Percentiles rank a stretch among this genome's conserved stretches.
Evolutionary conservation across 2,113 vertebrate species (phyloP).

Genomic region (Drymodes brunneopygia): DNA sequence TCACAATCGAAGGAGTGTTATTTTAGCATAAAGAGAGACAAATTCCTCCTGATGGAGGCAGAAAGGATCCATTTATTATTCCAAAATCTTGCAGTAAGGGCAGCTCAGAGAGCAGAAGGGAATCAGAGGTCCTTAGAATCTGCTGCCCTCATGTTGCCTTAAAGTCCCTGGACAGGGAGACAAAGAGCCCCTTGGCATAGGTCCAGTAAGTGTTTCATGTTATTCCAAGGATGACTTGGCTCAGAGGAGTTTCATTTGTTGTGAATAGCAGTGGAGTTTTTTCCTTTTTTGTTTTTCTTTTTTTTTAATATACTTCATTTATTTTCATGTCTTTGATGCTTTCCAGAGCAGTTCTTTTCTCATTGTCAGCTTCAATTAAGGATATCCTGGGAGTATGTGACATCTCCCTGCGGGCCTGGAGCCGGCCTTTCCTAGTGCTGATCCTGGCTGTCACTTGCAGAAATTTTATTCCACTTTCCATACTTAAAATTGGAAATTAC

Average conservation of each 20-base stretch:
- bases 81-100: neutral
- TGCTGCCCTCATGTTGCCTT: neutral
- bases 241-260: neutral
- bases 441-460: neutral
- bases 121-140: neutral
- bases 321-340: neutral
- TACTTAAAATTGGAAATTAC: neutral
- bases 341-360: constrained; percentile 13
- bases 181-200: neutral
- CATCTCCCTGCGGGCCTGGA: neutral
- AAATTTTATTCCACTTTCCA: neutral
- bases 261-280: neutral
- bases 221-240: constrained; percentile 2
- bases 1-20: neutral
- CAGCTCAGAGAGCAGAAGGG: neutral
- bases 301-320: neutral
- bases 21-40: neutral
- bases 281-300: no score
- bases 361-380: neutral
- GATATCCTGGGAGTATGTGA: neutral
- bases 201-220: neutral
- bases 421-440: neutral
- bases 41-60: neutral
- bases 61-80: neutral
- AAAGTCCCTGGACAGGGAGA: neutral